Evolutionary conservation across 2,113 vertebrate genomes (phyloP), one percentile per base, ranked within the genome.

Genomic region (Oxyruncus cristatus): DNA sequence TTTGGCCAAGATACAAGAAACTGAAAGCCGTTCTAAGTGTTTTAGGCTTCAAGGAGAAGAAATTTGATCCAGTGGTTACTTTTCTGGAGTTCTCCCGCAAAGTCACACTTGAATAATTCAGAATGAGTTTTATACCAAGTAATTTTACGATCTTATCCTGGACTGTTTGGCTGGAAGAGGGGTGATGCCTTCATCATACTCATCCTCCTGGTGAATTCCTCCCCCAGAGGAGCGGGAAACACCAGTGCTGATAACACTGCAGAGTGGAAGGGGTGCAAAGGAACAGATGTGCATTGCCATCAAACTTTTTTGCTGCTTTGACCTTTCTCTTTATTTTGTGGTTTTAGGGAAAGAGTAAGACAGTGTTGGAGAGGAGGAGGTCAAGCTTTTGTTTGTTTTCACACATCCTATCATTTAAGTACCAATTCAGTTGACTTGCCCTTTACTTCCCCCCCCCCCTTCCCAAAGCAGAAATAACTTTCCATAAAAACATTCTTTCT

Each of bases 1-100:
- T 95, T 92, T 94, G 85, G 46, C 62, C 58, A 70, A 53, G 67
- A 63, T 37, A 27, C 7, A 91, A 85, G 62, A 85, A 92, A 65
- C 58, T 68, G 58, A 66, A 83, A 92, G n/a, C 78, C 35, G 24
- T 82, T 88, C 12, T 16, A 56, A 62, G 28, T 93, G 66, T 68
- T 84, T 70, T 35, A 77, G 41, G 41, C 44, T 88, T 30, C 55
- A 66, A 75, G 65, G 72, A 77, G 35, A 88, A 88, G 27, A 58
- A 66, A 85, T 58, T 52, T 62, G 13, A 32, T 65, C 18, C 23
- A 53, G 46, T 49, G 26, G 20, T 74, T 93, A n/a, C 70, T 75
- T 80, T 85, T 88, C 55, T 87, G 16, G 73, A 89, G 67, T 76
- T 85, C 21, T 93, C 9, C 62, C 85, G 18, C 75, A 23, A 41